Base-by-base conservation (phyloP, 2,113 vertebrate species). In the Periophthalmus modestus region DNA sequence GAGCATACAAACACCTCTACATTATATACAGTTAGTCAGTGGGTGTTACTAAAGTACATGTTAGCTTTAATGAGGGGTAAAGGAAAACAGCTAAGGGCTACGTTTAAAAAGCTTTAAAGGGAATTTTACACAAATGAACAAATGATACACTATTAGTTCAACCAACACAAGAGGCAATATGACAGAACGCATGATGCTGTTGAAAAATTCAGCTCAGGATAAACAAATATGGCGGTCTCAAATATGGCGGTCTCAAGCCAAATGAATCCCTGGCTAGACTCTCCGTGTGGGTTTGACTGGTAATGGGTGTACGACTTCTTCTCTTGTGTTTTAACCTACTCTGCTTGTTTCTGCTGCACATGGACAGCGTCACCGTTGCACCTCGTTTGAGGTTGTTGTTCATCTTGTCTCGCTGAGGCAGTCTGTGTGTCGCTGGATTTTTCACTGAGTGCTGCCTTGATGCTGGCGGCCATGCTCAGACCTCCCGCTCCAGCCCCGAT, bases 281-380 rank as follows among this genome's bases (percentile, higher is more conserved):
- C 71, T 79, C 78, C 66, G 77, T 79, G 75, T 86, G 87, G 78
- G 84, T 83, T 86, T 78, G 73, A 52, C 47, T 70, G 67, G 67
- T 74, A 74, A 67, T 68, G 77, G 50, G 83, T 82, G 73, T 80
- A 52, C 52, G 28, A 57, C 18, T 21, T 57, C 54, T 57, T 57
- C 54, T 72, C 39, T 70, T 57, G 9, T 62, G 69, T 58, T 59
- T 74, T 50, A 0, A 19, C 73, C 84, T 95, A 93, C 73, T 93
- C 92, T 71, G 83, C 92, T 80, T 84, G 85, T 74, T 86, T 88
- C 74, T 93, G 91, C 74, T 93, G 91, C 70, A 88, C 78, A 39
- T 91, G 88, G 24, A 84, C 81, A 73, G 89, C 86, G 54, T 95
- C 93, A 39, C 95, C 95, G 0, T 96, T 96, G 91, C 95, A 95